Conservation (phyloP, 2,113 vertebrate species). For the Chaetodon trifascialis region DNA sequence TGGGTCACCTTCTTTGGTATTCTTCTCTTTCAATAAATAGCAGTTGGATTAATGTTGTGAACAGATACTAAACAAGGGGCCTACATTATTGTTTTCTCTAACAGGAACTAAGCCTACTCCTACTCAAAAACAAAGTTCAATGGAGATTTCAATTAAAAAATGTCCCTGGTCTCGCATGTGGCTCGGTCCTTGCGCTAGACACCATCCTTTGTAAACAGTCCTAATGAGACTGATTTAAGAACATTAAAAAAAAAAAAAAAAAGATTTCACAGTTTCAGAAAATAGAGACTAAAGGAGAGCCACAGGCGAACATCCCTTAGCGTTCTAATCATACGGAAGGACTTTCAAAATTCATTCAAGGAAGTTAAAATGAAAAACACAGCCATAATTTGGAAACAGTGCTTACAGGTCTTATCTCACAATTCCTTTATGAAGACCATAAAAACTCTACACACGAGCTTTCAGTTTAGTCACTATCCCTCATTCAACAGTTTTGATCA, state of each 20-base stretch:
- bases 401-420: neutral
- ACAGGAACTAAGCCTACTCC: neutral
- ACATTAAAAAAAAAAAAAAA: neutral
- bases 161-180: neutral
- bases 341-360: constrained; percentile 47
- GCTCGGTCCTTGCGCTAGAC: neutral
- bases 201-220: neutral
- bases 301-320: neutral
- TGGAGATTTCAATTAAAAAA: neutral
- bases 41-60: neutral
- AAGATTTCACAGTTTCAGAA: neutral
- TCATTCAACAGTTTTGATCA: neutral
- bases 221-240: neutral
- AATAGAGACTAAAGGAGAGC: neutral
- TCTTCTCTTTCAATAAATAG: constrained; percentile 11
- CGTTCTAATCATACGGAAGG: constrained; percentile 31
- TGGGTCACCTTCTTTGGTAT: neutral
- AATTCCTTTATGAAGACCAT: neutral
- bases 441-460: constrained; percentile 7
- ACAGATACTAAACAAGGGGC: neutral
- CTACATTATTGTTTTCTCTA: neutral
- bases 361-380: constrained; percentile 47
- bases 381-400: neutral
- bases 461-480: neutral
- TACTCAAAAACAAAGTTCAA: neutral